These are phyloP conservation scores for Stichodactyla helianthus DNA, from an alignment of 64 coral and sea anemone genomes.

Conservation along the genomic window DNA sequence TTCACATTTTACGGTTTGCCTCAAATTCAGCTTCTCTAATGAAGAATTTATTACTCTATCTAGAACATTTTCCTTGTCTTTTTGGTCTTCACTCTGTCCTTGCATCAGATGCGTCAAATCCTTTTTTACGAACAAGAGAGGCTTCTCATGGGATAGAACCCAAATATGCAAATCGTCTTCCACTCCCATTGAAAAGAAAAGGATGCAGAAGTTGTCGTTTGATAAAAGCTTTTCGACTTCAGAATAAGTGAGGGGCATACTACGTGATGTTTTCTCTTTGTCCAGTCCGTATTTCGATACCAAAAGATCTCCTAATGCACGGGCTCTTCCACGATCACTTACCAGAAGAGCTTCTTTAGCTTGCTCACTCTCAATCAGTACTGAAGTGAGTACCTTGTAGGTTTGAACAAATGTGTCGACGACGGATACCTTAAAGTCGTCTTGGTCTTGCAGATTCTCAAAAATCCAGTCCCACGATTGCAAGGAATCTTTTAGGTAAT, in stretches of 20 bases:
- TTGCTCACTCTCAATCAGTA: background rate
- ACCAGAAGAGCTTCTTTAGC: background rate
- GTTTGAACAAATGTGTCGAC: background rate
- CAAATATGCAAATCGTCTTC: too few species aligned
- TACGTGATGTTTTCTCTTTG: background rate
- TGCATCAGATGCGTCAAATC: too few species aligned
- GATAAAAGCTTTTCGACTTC: background rate
- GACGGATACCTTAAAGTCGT: slow-evolving; percentile 14
- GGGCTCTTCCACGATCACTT: slow-evolving; percentile 10
- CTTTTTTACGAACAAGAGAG: too few species aligned
- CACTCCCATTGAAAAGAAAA: too few species aligned
- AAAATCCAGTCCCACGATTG: background rate
- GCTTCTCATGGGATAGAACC: too few species aligned
- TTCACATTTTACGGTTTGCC: too few species aligned
- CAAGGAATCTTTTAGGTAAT: background rate
- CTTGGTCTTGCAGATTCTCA: background rate
- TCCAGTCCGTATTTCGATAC: background rate
- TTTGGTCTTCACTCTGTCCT: too few species aligned
- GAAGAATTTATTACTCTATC: too few species aligned
- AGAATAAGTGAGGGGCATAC: background rate
- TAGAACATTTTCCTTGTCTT: too few species aligned
- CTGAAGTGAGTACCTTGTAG: background rate
- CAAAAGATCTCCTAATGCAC: slow-evolving; percentile 22
- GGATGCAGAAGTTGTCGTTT: too few species aligned
- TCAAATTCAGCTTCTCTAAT: too few species aligned